Evolutionary conservation across 2,797 vertebrate species (phyloP).

Genomic region (Ctenosaura bakeri): DNA sequence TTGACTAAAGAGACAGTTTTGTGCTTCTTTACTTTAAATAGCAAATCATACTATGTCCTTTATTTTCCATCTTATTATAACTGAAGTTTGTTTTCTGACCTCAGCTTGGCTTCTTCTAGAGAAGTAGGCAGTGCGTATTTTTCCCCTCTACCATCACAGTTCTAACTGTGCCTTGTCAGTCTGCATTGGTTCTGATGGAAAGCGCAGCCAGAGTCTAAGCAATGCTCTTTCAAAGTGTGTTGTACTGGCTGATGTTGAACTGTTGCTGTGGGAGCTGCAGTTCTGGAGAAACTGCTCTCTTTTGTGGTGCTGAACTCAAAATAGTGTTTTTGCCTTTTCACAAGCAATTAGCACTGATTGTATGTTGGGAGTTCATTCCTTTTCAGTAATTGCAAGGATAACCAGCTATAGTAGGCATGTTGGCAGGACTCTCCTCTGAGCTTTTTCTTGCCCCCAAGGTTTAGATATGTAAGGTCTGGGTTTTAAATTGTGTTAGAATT

Average conservation of each 20-base stretch:
- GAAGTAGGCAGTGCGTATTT: background rate
- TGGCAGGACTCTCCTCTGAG: background rate
- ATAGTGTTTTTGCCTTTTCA: conserved; percentile 7
- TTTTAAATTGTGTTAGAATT: background rate
- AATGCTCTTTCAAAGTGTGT: background rate
- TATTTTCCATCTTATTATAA: background rate
- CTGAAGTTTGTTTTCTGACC: conserved; percentile 5
- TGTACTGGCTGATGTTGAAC: background rate
- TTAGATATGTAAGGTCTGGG: background rate
- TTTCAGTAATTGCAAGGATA: background rate
- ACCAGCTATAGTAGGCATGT: background rate
- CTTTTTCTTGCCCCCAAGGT: background rate
- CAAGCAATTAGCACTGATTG: conserved; percentile 8
- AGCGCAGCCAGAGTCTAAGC: background rate
- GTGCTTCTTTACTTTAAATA: background rate
- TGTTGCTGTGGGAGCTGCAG: background rate
- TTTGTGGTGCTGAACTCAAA: background rate
- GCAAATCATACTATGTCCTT: background rate
- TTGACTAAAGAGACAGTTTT: too few species aligned
- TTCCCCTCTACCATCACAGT: background rate
- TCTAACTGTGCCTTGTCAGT: background rate
- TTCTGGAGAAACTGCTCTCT: background rate
- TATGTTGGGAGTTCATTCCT: background rate
- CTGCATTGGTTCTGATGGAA: conserved; percentile 6
- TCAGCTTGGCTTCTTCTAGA: background rate